Percentiles rank a stretch among this genome's conserved stretches.
Evolutionary conservation across 64 coral and sea anemone species (phyloP).

Genomic region (Platygyra sinensis): DNA sequence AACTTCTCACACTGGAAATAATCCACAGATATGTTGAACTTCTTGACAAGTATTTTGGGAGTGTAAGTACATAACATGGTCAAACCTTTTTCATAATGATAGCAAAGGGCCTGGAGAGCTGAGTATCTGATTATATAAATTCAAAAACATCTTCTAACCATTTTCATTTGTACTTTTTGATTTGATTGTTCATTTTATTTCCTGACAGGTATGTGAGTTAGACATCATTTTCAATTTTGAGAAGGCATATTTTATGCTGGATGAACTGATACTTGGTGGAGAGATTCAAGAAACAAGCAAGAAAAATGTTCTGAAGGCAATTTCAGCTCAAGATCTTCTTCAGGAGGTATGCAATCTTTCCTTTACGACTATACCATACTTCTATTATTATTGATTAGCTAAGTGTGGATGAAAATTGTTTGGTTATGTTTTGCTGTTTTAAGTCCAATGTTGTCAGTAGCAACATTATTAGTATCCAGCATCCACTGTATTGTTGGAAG

Average conservation of each 20-base stretch:
- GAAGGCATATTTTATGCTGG: conserved; percentile 99
- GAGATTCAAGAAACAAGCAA: conserved; percentile 99
- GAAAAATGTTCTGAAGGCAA: conserved; percentile 99
- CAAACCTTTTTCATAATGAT: too few relatives aligned
- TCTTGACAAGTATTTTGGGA: conserved; percentile 99
- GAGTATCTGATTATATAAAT: too few relatives aligned
- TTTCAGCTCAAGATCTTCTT: conserved; percentile 95
- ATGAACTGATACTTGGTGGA: conserved; percentile 94
- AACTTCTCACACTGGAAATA: conserved; percentile 88
- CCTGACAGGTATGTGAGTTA: conserved; percentile 90
- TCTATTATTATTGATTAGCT: not conserved
- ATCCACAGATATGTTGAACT: conserved; percentile 99
- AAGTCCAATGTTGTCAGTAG: too few relatives aligned
- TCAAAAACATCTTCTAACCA: too few relatives aligned
- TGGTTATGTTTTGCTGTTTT: too few relatives aligned
- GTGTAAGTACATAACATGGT: conserved; percentile 73
- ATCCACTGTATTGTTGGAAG: too few relatives aligned
- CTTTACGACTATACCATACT: not conserved
- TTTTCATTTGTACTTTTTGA: not conserved
- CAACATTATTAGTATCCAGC: too few relatives aligned
- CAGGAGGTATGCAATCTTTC: conserved; percentile 80
- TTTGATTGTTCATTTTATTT: not conserved
- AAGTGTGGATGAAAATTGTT: not conserved
- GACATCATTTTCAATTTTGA: conserved; percentile 99
- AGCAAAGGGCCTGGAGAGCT: too few relatives aligned